These are phyloP conservation scores for Tachysurus fulvidraco DNA, from an alignment of 2,113 vertebrate genomes.

Conservation along the genomic window DNA sequence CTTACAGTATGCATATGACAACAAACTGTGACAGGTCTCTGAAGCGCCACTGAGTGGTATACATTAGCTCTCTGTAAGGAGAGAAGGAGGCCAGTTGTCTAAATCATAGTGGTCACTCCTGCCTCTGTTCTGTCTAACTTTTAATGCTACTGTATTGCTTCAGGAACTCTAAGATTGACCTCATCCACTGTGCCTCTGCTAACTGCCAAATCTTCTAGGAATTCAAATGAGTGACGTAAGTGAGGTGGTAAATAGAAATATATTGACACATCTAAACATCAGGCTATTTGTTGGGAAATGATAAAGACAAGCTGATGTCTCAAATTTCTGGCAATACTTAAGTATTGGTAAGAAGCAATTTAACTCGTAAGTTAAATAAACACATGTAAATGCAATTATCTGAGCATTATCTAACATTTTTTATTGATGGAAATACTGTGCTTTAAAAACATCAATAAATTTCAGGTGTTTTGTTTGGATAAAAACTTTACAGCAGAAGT, in stretches of 20 bases:
- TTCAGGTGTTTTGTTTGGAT: neutral
- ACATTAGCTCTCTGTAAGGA: neutral
- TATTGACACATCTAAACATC: neutral
- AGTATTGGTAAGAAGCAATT: neutral
- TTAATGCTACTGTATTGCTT: neutral
- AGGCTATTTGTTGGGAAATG: neutral
- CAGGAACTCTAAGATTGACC: neutral
- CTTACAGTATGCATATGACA: neutral
- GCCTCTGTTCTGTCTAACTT: neutral
- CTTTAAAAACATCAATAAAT: neutral
- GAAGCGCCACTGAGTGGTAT: neutral
- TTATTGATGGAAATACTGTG: slow-evolving; percentile 10
- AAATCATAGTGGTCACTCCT: neutral
- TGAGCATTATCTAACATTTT: too few relatives aligned
- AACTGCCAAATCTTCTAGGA: neutral
- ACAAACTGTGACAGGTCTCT: neutral
- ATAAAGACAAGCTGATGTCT: neutral
- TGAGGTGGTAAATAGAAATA: neutral
- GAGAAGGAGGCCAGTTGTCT: neutral
- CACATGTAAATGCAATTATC: neutral
- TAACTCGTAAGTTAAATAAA: neutral
- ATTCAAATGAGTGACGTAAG: neutral
- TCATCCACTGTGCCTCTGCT: neutral
- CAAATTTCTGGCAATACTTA: neutral
- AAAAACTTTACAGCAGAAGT: neutral